phyloP scores from a whole-genome alignment of 2,797 vertebrate species.

The Spinus pinus region DNA sequence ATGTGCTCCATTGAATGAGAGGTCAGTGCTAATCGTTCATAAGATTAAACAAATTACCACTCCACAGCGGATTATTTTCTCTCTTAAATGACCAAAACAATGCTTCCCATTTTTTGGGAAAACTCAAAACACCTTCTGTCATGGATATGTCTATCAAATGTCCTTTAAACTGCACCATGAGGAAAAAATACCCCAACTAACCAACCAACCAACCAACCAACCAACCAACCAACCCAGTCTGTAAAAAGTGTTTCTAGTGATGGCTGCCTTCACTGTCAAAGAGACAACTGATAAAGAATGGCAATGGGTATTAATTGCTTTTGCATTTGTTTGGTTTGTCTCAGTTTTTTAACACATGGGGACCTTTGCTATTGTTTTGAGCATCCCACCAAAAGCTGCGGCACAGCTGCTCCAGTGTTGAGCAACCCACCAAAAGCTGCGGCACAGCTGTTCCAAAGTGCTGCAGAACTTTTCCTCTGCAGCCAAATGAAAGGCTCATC shows the following conservation, averaged over 20 bases:
- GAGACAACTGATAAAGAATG: neutral
- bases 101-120: neutral
- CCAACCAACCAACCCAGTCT: too few relatives aligned
- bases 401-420: neutral
- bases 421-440: neutral
- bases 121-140: neutral
- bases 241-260: neutral
- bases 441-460: neutral
- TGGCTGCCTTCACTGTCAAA: neutral
- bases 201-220: neutral
- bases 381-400: neutral
- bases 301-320: neutral
- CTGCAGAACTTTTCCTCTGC: neutral
- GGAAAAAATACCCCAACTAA: neutral
- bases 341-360: neutral
- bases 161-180: neutral
- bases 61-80: neutral
- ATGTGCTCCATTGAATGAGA: neutral
- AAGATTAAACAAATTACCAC: neutral
- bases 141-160: neutral
- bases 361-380: neutral
- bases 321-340: neutral
- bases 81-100: neutral
- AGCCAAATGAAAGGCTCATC: neutral
- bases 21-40: rapidly evolving